Base-by-base conservation (phyloP, 64 coral and sea anemone genomes). In the Montipora sp. region DNA sequence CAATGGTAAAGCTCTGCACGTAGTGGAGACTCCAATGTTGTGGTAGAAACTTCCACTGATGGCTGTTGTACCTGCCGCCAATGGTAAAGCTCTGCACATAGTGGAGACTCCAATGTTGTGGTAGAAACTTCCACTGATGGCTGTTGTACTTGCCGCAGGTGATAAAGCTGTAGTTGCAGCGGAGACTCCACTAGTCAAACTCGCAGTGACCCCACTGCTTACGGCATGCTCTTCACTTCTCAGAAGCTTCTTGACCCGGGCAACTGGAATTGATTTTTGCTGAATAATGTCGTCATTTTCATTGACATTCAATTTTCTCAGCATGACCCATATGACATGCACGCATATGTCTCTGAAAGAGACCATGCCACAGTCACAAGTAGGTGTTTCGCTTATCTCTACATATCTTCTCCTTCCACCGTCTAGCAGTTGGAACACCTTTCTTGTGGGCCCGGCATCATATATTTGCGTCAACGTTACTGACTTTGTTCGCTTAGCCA, bases 201-300 rank as follows among this genome's bases (percentile, higher is more conserved):
- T 55, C 51, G 1, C 51, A 55, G 51, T 55, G 51, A 55, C 51
- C 51, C 51, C 51, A 55, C 51, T 55, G 51, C 51, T 55, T 55
- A 55, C 51, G 10, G 51, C 5, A 55, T 78, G 14, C 47, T 12
- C 48, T 92, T 75, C 50, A 77, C 73, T 84, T 75, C 61, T 83
- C 58, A 84, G 90, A 58, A 92, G 76, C 72, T 92, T 91, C 65
- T 91, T 91, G 49, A 91, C 46, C 80, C 75, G 79, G 79, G 19
- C 80, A 65, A 45, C 20, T 55, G 79, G 51, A 80, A 92, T 91
- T 68, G 47, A 84, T 83, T 92, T 83, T 75, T 91, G 79, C 23
- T 83, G 89, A 55, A 92, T 27, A 47, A 92, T 76, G 16, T 78
- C 81, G 57, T 85, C 90, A 83, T 92, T 92, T 92, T 92, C 81